phyloP scores from a whole-genome alignment of 2,113 vertebrate species.

The Nycticryphes semicollaris region DNA sequence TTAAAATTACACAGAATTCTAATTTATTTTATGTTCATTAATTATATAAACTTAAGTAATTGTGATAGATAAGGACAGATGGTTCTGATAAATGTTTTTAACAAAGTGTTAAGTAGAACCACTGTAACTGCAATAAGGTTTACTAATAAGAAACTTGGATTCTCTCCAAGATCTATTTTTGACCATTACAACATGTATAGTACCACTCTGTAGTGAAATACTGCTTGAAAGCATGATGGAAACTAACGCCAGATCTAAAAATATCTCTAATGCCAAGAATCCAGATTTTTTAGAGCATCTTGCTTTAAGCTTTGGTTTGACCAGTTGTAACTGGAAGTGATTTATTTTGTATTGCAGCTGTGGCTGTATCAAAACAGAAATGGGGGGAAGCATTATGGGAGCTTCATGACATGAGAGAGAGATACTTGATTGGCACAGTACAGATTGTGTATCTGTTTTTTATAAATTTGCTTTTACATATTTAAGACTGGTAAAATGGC shows the following conservation, averaged over 20 bases:
- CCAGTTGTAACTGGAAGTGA: neutral
- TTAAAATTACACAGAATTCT: neutral
- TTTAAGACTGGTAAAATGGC: neutral
- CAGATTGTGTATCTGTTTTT: neutral
- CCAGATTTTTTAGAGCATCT: neutral
- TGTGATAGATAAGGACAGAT: neutral
- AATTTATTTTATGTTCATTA: neutral
- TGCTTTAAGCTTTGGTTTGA: neutral
- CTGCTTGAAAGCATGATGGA: neutral
- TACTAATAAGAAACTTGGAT: constrained; percentile 31
- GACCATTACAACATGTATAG: neutral
- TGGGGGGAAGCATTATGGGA: neutral
- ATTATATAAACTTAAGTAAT: neutral
- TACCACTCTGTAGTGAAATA: neutral
- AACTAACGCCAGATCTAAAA: neutral
- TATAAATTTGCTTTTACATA: neutral
- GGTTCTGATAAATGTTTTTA: constrained; percentile 14
- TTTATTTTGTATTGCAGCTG: neutral
- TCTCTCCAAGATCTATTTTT: constrained; percentile 32
- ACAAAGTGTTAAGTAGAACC: neutral
- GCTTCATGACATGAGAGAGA: neutral
- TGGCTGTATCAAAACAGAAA: neutral
- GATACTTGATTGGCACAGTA: neutral
- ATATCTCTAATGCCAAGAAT: neutral
- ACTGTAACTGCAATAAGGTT: constrained; percentile 4